Evolutionary conservation across 2,888 invertebrate species (phyloP).

Genomic region (Synergus japonicus): DNA sequence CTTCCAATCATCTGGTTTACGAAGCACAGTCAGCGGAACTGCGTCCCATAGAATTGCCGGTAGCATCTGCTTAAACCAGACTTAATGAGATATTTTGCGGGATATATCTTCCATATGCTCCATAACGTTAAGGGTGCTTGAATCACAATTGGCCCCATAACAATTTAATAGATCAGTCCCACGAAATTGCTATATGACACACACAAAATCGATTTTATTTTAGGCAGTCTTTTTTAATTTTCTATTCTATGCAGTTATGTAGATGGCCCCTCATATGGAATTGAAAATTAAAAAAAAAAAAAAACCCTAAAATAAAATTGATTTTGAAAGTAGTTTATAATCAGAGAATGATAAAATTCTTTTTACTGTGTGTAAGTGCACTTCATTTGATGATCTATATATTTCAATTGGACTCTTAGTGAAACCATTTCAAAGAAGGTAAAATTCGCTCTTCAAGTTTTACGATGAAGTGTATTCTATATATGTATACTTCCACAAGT

Average conservation of each 20-base stretch:
- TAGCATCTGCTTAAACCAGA: slow-evolving; percentile 39
- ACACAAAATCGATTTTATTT: too few species aligned
- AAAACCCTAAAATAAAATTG: too few species aligned
- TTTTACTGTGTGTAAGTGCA: neutral
- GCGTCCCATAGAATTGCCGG: slow-evolving; percentile 48
- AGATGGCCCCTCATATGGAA: too few species aligned
- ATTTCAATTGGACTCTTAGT: slow-evolving; percentile 13
- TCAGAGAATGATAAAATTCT: too few species aligned
- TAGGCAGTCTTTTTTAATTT: too few species aligned
- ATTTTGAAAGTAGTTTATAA: too few species aligned
- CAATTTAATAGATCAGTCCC: slow-evolving; percentile 26
- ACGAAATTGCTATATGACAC: neutral
- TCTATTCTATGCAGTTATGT: too few species aligned
- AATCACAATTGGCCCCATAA: slow-evolving; percentile 33
- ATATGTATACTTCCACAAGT: neutral
- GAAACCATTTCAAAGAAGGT: slow-evolving; percentile 22
- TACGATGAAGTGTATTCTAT: neutral
- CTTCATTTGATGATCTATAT: neutral
- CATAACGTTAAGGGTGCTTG: slow-evolving; percentile 34
- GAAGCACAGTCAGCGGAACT: slow-evolving; percentile 58
- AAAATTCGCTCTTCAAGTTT: slow-evolving; percentile 4
- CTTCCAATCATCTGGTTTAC: slow-evolving; percentile 64
- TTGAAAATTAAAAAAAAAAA: too few species aligned
- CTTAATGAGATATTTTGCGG: slow-evolving; percentile 36
- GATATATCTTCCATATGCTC: slow-evolving; percentile 23